Conservation (phyloP, 2,797 vertebrate genomes). For the Pyrocephalus nanus region DNA sequence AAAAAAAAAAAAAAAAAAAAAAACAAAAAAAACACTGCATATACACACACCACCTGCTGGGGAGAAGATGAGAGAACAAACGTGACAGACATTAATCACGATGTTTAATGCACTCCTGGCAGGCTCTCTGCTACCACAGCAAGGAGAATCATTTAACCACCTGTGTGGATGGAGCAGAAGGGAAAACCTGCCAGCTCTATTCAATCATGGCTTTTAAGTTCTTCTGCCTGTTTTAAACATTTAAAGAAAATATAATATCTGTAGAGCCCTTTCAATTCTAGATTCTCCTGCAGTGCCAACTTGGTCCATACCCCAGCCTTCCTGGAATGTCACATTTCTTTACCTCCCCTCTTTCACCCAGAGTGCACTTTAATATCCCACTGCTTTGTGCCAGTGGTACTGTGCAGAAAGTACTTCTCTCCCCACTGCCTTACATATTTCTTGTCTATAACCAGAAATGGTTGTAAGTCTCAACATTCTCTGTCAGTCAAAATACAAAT, state of each 20-base stretch:
- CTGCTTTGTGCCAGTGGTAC: not conserved
- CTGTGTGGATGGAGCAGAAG: not conserved
- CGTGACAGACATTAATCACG: conserved; percentile 52
- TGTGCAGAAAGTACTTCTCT: not conserved
- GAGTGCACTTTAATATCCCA: not conserved
- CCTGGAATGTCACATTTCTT: not conserved
- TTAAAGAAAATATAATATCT: not conserved
- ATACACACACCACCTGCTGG: conserved; percentile 33
- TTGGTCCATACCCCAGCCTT: not conserved
- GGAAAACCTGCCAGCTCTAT: conserved; percentile 14
- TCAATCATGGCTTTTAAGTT: not conserved
- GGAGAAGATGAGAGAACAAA: conserved; percentile 47
- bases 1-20: not conserved
- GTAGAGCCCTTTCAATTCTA: not conserved
- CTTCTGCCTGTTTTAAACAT: not conserved
- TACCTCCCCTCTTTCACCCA: not conserved
- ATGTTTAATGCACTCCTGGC: conserved; percentile 41
- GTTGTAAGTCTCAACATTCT: not conserved
- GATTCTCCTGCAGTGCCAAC: not conserved
- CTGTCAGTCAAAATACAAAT: not conserved
- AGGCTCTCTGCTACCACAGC: not conserved
- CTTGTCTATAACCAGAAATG: not conserved
- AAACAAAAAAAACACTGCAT: not conserved
- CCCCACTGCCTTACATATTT: not conserved
- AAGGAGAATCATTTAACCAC: conserved; percentile 39